Percentiles rank a stretch among this genome's conserved stretches.
These are phyloP conservation scores for Micromussa lordhowensis DNA, from an alignment of 92 coral and sea anemone genomes.

Conservation along the genomic window DNA sequence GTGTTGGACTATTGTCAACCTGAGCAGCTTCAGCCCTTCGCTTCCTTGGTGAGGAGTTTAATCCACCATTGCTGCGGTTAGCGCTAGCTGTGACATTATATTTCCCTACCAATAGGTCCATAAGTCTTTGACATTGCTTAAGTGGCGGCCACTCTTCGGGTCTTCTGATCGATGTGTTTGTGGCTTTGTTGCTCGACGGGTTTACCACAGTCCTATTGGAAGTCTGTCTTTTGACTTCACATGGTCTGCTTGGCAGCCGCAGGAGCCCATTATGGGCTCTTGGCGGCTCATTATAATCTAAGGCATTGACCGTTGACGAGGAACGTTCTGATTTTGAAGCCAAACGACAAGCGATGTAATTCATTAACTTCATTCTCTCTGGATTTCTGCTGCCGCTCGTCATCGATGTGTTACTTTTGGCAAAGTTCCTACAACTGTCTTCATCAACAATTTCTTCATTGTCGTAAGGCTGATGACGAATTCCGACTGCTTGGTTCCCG, in stretches of 20 bases:
- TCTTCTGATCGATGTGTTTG: not conserved
- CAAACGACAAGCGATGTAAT: constrained; percentile 1
- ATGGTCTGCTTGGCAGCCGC: not conserved
- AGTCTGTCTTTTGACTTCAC: not conserved
- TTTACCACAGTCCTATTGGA: not conserved
- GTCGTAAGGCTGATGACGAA: not conserved
- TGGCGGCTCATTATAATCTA: not conserved
- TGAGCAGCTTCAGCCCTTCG: not conserved
- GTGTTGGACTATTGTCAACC: not conserved
- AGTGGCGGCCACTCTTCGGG: not conserved
- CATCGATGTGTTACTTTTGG: not conserved
- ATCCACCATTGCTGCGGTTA: not conserved
- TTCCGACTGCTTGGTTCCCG: not conserved
- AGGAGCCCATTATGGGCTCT: too few relatives aligned
- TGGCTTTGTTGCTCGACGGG: not conserved
- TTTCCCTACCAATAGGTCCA: not conserved
- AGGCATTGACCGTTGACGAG: not conserved
- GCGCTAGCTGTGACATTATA: not conserved
- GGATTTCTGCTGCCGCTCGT: not conserved
- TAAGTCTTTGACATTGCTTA: not conserved
- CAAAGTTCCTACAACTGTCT: not conserved
- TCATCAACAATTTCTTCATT: not conserved
- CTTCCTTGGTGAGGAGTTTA: not conserved
- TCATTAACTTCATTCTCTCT: not conserved
- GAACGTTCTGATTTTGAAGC: not conserved